Percentiles rank a stretch among this genome's conserved stretches.
Conservation (phyloP, 2,113 vertebrate species). For the Pelmatolapia mariae region DNA sequence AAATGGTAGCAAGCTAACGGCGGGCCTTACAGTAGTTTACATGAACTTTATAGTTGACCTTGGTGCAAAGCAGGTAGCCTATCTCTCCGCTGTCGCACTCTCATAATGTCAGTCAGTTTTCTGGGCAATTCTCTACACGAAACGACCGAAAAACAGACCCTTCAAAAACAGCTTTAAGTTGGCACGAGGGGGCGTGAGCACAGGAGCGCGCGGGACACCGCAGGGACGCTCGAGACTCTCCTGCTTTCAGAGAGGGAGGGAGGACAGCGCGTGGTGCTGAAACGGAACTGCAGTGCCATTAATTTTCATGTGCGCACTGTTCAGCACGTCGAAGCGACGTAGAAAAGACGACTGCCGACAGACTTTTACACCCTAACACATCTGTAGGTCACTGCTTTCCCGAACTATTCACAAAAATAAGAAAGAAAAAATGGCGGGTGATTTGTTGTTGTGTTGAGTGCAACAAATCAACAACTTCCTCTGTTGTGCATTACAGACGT, state of each 20-base stretch:
- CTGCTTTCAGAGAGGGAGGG: background rate
- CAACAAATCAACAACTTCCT: background rate
- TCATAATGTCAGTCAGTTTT: background rate
- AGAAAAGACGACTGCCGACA: background rate
- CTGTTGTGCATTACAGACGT: background rate
- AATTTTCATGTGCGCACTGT: conserved; percentile 47
- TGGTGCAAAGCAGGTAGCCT: background rate
- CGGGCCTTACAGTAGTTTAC: background rate
- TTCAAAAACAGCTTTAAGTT: background rate
- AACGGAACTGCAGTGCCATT: conserved; percentile 65
- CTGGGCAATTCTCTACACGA: background rate
- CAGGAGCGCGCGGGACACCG: background rate
- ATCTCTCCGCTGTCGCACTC: background rate
- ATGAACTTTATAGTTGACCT: background rate
- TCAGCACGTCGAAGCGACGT: background rate
- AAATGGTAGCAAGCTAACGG: background rate
- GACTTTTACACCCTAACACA: background rate
- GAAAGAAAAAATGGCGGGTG: background rate
- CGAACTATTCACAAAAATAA: background rate
- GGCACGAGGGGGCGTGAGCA: background rate
- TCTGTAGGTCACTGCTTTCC: background rate
- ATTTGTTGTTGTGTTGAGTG: background rate
- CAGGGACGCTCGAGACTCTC: background rate
- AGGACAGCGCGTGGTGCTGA: conserved; percentile 22
- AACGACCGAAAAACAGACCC: background rate